Evolutionary conservation across 2,888 invertebrate genomes (phyloP), one percentile per base, ranked within the genome.

Genomic region (Gari tellinella): DNA sequence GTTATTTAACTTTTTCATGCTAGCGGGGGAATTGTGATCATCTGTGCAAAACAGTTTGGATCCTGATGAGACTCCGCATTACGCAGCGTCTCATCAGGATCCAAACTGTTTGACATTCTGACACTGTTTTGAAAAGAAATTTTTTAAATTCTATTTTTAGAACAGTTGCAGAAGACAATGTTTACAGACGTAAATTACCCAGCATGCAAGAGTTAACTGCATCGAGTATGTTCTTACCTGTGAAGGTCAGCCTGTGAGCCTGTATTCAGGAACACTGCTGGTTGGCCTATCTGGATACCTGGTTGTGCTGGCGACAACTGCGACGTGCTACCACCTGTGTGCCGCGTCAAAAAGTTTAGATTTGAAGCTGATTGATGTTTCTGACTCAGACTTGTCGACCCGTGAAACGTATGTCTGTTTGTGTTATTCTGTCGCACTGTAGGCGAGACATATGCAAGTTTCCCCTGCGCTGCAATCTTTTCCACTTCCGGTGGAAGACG

Each of bases 391-490:
- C 79, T 70, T 23, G 78, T 78, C 17, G 75, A 80, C 55, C 78
- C 81, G 40, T 80, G 73, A 61, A 79, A 65, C 2, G 83, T 79
- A 41, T 77, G 78, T 45, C 78, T 57, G 46, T 86, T 84, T 37
- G 82, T 72, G 48, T 75, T 79, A 37, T 72, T 72, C 48, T 68
- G 74, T 14, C 89, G 70, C 8, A 89, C 89, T 7, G 88, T 89
- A 2, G 89, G 89, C 0, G 89, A 88, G 17, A 89, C 88, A 60
- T 87, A 89, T 0, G 89, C 89, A 52, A 89, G 76, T 61, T 89
- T 89, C 23, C 88, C 88, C 52, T 89, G 89, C 17, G 86, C 82
- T 23, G 87, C 86, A 21, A 88, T 81, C 40, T 88, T 84, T 61
- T 88, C 88, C 21, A 87, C 77, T 37, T 88, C 87, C 40, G 85